These are phyloP conservation scores for Radopholus similis DNA, from an alignment of 1,140 invertebrate genomes.

Conservation along the genomic window DNA sequence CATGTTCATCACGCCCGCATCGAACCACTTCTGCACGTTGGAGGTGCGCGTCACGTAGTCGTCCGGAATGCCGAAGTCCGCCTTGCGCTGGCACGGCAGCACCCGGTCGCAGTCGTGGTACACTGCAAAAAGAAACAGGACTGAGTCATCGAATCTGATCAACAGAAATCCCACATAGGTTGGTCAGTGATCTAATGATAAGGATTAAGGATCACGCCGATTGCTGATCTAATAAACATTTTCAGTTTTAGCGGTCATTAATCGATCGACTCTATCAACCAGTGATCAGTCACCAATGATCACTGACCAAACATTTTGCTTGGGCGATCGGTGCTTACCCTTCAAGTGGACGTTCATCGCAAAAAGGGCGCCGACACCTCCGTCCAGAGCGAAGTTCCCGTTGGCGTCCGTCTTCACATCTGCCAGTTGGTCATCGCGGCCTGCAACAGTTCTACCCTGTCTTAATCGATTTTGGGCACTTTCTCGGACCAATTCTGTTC, in stretches of 20 bases:
- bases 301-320: neutral
- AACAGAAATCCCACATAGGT: too few relatives aligned
- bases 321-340: constrained; percentile 28
- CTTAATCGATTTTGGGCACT: constrained; percentile 1
- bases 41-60: constrained; percentile 35
- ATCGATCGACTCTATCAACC: too few relatives aligned
- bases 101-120: constrained; percentile 44
- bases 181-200: too few relatives aligned
- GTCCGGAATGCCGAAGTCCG: constrained; percentile 40
- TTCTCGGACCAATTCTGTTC: constrained; percentile 35
- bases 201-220: too few relatives aligned
- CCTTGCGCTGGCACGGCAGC: constrained; percentile 42
- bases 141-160: too few relatives aligned
- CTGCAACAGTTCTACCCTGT: constrained; percentile 12
- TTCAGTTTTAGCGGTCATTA: too few relatives aligned
- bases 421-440: constrained; percentile 42
- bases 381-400: constrained; percentile 37
- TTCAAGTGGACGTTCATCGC: constrained; percentile 47
- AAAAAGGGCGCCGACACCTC: constrained; percentile 34
- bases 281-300: neutral
- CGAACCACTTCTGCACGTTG: constrained; percentile 47
- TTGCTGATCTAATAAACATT: neutral
- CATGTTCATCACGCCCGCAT: constrained; percentile 51
- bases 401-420: constrained; percentile 36
- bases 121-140: constrained; percentile 7